Evolutionary conservation across 2,113 vertebrate species (phyloP).

Genomic region (Phylloscopus whistleri): DNA sequence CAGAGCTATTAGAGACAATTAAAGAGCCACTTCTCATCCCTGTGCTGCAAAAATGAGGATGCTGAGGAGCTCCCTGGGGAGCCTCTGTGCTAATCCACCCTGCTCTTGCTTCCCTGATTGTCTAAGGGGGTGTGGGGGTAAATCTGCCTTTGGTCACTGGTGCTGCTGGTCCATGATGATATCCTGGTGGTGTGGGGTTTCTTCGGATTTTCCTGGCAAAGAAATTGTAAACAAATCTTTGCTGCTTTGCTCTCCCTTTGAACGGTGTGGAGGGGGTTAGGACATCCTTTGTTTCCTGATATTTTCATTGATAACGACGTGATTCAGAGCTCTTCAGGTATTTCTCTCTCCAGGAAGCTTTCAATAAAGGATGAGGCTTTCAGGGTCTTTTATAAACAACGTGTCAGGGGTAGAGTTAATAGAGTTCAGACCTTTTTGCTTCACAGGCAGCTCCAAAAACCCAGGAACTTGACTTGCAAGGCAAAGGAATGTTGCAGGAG

Average conservation of each 20-base stretch:
- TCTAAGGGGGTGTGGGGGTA: fast-evolving
- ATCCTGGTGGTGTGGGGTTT: neutral
- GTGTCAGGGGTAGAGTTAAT: neutral
- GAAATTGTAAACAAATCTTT: neutral
- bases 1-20: neutral
- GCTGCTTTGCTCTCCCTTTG: neutral
- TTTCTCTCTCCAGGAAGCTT: neutral
- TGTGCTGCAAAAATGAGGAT: fast-evolving
- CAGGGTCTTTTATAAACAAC: neutral
- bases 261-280: neutral
- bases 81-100: fast-evolving
- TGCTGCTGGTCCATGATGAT: neutral
- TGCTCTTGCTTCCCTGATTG: neutral
- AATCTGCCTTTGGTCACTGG: neutral
- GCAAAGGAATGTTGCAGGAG: neutral
- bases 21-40: neutral
- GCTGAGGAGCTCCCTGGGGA: neutral
- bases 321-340: neutral
- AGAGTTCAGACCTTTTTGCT: neutral
- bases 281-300: neutral
- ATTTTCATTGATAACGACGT: neutral
- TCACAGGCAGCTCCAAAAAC: neutral
- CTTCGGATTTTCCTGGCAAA: neutral
- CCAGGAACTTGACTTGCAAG: neutral
- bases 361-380: neutral